Conservation (phyloP, 2,797 vertebrate genomes). For the Heterohyrax brucei region DNA sequence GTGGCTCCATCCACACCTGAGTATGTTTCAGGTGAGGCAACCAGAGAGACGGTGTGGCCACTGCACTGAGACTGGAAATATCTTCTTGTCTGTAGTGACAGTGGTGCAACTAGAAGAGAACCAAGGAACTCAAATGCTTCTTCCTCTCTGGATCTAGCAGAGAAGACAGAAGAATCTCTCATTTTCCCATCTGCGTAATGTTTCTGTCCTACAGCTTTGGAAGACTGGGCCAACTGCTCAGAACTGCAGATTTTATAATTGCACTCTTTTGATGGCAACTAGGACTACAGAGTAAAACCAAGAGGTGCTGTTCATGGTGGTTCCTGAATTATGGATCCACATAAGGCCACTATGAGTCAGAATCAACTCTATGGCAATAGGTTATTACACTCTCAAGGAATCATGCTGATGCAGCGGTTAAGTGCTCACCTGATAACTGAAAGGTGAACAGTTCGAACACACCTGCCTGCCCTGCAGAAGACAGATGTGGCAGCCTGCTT, state of each 20-base stretch:
- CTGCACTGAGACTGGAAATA: neutral
- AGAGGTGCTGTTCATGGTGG: fast-evolving
- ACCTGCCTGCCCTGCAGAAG: no score
- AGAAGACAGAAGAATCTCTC: neutral
- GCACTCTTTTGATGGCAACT: neutral
- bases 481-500: neutral
- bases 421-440: no score
- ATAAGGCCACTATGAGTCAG: no score
- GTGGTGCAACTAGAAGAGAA: neutral
- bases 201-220: neutral
- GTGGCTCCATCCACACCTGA: fast-evolving
- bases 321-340: neutral
- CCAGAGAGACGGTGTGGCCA: no score
- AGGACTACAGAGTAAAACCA: neutral
- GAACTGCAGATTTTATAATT: neutral
- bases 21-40: neutral
- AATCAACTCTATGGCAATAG: no score
- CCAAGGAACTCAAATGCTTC: neutral
- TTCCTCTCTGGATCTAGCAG: neutral
- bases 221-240: neutral
- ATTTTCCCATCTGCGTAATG: neutral
- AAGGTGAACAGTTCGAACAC: no score
- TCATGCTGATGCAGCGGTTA: no score
- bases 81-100: neutral
- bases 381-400: no score